A percentile compares a stretch with the other conserved stretches of the same genome.
These are phyloP conservation scores for Dicrurus megarhynchus DNA, from an alignment of 2,113 vertebrate genomes.

Conservation along the genomic window DNA sequence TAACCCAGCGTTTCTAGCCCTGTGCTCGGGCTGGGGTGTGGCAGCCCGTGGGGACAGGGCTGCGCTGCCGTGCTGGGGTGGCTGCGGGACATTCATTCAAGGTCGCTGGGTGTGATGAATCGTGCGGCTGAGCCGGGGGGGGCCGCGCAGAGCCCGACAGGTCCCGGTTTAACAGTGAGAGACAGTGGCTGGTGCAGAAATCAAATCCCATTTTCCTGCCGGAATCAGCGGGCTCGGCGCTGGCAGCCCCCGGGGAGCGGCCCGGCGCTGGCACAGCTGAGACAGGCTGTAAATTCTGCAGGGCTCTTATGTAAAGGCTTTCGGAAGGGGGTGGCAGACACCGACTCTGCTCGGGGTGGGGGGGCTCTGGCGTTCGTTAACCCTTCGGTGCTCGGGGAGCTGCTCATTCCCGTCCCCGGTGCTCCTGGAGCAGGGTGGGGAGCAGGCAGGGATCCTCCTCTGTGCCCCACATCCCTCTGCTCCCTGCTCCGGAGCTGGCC, in stretches of 20 bases:
- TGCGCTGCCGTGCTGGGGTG: background rate
- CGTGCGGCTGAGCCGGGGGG: accelerated
- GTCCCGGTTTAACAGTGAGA: background rate
- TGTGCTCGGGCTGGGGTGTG: background rate
- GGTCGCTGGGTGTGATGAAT: background rate
- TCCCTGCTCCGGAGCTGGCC: background rate
- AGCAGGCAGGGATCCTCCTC: background rate
- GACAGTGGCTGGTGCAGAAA: background rate
- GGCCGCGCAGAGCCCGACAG: background rate
- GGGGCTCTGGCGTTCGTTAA: background rate
- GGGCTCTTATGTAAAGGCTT: conserved; percentile 14
- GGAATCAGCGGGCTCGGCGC: background rate
- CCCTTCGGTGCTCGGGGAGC: background rate
- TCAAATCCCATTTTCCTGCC: conserved; percentile 5
- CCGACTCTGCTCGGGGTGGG: background rate
- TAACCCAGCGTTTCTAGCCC: accelerated
- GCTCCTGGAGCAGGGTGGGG: accelerated
- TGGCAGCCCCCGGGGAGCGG: conserved; percentile 1
- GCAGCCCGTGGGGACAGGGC: background rate
- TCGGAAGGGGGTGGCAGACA: background rate
- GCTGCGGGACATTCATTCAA: background rate
- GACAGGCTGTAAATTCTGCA: conserved; percentile 14
- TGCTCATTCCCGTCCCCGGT: background rate
- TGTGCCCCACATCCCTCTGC: background rate
- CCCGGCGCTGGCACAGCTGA: background rate